Conservation (phyloP, 2,113 vertebrate genomes). For the Malurus elegans region DNA sequence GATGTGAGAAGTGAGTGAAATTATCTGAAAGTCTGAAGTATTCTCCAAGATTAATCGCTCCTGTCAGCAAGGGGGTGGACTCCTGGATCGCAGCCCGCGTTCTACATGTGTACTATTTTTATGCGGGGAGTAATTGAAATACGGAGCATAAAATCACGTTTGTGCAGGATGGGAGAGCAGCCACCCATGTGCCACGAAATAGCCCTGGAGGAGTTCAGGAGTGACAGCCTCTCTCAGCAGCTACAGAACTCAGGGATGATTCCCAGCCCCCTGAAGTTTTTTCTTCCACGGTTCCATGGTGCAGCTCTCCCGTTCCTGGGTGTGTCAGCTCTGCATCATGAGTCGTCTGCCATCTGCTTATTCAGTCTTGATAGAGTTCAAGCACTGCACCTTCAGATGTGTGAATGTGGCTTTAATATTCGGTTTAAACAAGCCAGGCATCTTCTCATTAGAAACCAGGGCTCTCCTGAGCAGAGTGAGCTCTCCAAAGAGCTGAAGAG, state of each 20-base stretch:
- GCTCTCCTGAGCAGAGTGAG: background rate
- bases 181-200: background rate
- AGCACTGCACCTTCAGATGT: background rate
- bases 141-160: background rate
- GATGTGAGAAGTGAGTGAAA: slow-evolving; percentile 43
- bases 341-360: background rate
- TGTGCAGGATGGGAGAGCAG: background rate
- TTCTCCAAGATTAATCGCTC: slow-evolving; percentile 28
- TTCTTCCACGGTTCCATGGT: background rate
- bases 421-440: background rate
- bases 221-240: background rate
- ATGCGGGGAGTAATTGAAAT: slow-evolving; percentile 6
- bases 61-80: slow-evolving; percentile 31
- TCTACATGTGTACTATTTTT: slow-evolving; percentile 22
- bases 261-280: background rate
- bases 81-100: slow-evolving; percentile 9
- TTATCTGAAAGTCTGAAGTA: slow-evolving; percentile 39
- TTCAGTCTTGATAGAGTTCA: background rate
- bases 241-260: background rate
- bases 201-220: background rate
- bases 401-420: background rate
- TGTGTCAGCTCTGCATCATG: background rate
- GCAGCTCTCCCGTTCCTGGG: background rate
- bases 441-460: background rate
- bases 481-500: background rate